Base-by-base conservation (phyloP, 2,113 vertebrate species). In the Drymodes brunneopygia region DNA sequence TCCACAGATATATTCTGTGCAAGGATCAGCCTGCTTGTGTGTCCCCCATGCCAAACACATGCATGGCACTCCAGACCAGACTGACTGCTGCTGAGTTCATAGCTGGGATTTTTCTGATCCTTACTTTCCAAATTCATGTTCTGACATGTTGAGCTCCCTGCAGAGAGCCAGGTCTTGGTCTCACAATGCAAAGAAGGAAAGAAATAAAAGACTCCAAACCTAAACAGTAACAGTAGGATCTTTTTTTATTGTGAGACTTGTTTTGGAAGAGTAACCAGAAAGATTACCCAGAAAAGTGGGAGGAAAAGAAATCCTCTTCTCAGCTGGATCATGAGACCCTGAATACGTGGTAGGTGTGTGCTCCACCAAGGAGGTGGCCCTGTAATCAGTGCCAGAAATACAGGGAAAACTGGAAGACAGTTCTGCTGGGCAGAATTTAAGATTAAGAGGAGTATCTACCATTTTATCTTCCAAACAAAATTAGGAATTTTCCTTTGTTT, bases 21-120 rank as follows among this genome's bases (percentile, higher is more conserved):
- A 50, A 74, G 61, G 73, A 36, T 72, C 31, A 81, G 66, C 35
- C 70, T 81, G 21, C 42, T 78, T 47, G 8, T 48, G 1, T 27
- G 19, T 71, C 80, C 40, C 22, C 70, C 10, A 0, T 94, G 36
- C 71, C 57, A 72, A 36, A 81, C 48, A 75, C n/a, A 33, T 5
- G 2, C 22, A 4, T 90, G 48, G 40, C 54, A 69, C 48, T 69
- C 42, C 28, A 62, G 57, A 47, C 57, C 53, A 88, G 65, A 53
- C 44, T 48, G 61, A 38, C 53, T 83, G 58, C 58, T 66, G 22
- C 54, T 24, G 11, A 92, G 57, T 61, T 92, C 67, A 79, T 73
- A 95, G 62, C 50, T 93, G 84, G 54, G 45, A 80, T 91, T 92
- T 92, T 93, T 94, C 81, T 91, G 58, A 70, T 72, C 40, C 47